Evolutionary conservation across 2,113 vertebrate species (phyloP), one percentile per base, ranked within the genome.

Genomic region (Aptenodytes patagonicus): DNA sequence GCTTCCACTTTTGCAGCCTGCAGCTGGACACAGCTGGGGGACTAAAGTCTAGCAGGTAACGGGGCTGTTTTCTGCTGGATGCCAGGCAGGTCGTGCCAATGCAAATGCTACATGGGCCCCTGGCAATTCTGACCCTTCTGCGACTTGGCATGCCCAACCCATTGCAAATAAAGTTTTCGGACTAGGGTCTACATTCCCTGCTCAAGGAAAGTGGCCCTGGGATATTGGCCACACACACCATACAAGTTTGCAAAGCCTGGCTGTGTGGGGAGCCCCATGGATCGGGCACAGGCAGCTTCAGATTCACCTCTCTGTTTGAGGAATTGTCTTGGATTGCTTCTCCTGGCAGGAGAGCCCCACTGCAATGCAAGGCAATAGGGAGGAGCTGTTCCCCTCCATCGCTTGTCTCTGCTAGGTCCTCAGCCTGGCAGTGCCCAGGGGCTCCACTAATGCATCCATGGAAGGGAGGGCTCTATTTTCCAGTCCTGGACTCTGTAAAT

Each of bases 161-260:
- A 17, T 18, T 68, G 32, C 65, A 83, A 87, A 84, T 5, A 8
- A 10, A 20, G 4, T 14, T 54, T 71, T 24, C 13, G 3, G 68
- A 26, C 10, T 10, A 8, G 38, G n/a, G 13, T 64, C 29, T n/a
- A 5, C 0, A 1, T 32, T 76, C 52, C 42, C 36, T 24, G 32
- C 73, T 60, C 46, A 38, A 68, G 49, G 34, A 54, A 60, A 12
- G 15, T 25, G n/a, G 70, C 51, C 55, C 51, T 2, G 3, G 73
- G 20, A 65, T 28, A 3, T 7, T 14, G 25, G 7, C 25, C 17
- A 12, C 55, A 42, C 10, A 21, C 0, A 0, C 26, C 21, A 2
- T 5, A 21, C 14, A 19, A 38, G 36, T 49, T 64, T 65, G 66
- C 44, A 77, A 12, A 52, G 11, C n/a, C 75, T 51, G 20, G 4